Percentiles rank a stretch among this genome's conserved stretches.
These are phyloP conservation scores for Cistogaster globosa DNA, from an alignment of 2,888 invertebrate genomes.

Conservation along the genomic window DNA sequence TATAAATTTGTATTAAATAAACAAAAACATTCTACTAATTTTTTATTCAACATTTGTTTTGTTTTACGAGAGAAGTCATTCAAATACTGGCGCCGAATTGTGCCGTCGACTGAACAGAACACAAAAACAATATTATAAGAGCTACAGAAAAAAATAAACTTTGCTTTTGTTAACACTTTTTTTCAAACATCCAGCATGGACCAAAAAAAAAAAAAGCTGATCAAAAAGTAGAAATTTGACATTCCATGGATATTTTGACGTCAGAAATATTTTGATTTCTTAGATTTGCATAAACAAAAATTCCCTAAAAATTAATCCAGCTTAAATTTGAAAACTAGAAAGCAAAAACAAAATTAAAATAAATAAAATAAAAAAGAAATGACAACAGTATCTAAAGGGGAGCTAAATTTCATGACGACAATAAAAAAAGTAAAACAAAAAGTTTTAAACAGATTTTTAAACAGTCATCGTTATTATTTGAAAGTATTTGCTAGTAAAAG, in stretches of 20 bases:
- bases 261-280: conserved; percentile 74
- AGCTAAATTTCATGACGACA: conserved; percentile 2
- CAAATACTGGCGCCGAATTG: conserved; percentile 5
- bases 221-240: conserved; percentile 75
- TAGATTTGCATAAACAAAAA: conserved; percentile 61
- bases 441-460: conserved; percentile 53
- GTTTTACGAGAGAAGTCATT: neutral
- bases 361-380: conserved; percentile 3
- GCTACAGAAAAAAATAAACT: neutral
- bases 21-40: conserved; percentile 5
- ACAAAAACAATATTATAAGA: neutral
- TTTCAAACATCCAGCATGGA: conserved; percentile 3
- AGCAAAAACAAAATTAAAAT: conserved; percentile 1
- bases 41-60: neutral
- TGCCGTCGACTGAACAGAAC: conserved; percentile 8
- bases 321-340: conserved; percentile 27
- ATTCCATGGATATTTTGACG: conserved; percentile 79
- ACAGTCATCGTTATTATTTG: conserved; percentile 65
- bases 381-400: neutral
- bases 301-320: conserved; percentile 47
- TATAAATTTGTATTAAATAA: neutral
- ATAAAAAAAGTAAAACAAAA: conserved; percentile 54
- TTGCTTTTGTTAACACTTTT: conserved; percentile 17
- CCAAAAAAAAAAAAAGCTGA: conserved; percentile 9
- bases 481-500: conserved; percentile 47